phyloP scores from a whole-genome alignment of 2,888 invertebrate genomes.

The Tridacna gigas region DNA sequence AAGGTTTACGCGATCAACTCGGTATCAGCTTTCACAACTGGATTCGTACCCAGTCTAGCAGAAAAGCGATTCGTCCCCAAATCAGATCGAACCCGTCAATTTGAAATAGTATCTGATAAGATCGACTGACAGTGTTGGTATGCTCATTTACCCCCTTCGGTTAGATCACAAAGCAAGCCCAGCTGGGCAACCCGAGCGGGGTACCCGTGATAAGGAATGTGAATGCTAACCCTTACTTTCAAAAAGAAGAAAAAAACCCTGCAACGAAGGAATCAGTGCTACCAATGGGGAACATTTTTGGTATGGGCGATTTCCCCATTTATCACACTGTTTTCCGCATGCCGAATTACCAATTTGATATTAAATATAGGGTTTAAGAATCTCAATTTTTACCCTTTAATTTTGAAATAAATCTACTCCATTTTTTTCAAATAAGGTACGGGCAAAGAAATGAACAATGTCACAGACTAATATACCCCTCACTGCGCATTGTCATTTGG shows the following conservation, averaged over 20 bases:
- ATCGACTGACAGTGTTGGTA: background rate
- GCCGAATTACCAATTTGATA: too few species aligned
- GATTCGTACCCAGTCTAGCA: constrained; percentile 34
- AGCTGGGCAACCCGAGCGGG: constrained; percentile 14
- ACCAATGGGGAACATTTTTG: too few species aligned
- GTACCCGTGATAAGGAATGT: background rate
- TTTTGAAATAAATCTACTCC: too few species aligned
- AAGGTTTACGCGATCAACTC: background rate
- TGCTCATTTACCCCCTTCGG: too few species aligned
- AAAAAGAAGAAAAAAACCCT: background rate
- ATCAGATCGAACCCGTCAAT: constrained; percentile 35
- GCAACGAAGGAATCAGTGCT: background rate
- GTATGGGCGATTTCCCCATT: too few species aligned
- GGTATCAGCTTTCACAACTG: constrained; percentile 4
- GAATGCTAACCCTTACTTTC: background rate
- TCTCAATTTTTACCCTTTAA: too few species aligned
- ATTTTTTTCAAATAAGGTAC: too few species aligned
- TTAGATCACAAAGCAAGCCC: background rate
- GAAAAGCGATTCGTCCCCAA: constrained; percentile 43
- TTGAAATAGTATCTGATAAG: constrained; percentile 17
- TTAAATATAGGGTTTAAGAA: too few species aligned
- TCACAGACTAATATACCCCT: background rate
- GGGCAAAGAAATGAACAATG: background rate
- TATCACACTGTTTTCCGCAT: too few species aligned
- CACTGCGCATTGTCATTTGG: background rate